Percentiles rank a stretch among this genome's conserved stretches.
These are phyloP conservation scores for Pogonomyrmex barbatus DNA, from an alignment of 1,140 invertebrate genomes.

Conservation along the genomic window DNA sequence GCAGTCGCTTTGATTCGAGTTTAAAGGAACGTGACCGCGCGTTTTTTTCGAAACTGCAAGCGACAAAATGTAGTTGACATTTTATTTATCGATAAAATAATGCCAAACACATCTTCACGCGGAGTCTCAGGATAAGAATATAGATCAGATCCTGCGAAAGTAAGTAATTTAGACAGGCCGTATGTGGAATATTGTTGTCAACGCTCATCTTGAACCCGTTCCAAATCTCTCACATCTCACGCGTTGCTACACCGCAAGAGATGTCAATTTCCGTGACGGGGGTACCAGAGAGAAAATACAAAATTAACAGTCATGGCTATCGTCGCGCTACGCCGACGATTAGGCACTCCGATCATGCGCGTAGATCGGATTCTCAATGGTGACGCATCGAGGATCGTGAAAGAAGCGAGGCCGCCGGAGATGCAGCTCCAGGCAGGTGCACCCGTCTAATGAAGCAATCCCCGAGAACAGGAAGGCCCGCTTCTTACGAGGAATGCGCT, in stretches of 20 bases:
- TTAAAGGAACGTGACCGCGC: constrained; percentile 8
- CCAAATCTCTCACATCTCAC: background rate
- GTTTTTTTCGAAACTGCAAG: constrained; percentile 22
- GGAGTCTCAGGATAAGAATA: background rate
- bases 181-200: background rate
- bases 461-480: constrained; percentile 45
- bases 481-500: constrained; percentile 52
- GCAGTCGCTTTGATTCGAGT: constrained; percentile 7
- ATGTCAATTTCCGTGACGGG: constrained; percentile 25
- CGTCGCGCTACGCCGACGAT: background rate
- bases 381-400: constrained; percentile 1
- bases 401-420: constrained; percentile 46
- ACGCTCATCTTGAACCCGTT: background rate
- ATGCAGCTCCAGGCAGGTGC: constrained; percentile 57
- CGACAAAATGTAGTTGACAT: constrained; percentile 16
- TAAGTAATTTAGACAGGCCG: background rate
- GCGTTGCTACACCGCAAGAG: background rate
- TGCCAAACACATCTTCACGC: background rate
- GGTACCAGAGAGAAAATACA: background rate
- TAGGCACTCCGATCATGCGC: background rate
- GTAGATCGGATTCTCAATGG: background rate
- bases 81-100: background rate
- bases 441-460: constrained; percentile 73
- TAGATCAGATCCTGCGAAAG: background rate
- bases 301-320: constrained; percentile 27